These are phyloP conservation scores for Lamprotornis superbus DNA, from an alignment of 2,113 vertebrate genomes.

Conservation along the genomic window DNA sequence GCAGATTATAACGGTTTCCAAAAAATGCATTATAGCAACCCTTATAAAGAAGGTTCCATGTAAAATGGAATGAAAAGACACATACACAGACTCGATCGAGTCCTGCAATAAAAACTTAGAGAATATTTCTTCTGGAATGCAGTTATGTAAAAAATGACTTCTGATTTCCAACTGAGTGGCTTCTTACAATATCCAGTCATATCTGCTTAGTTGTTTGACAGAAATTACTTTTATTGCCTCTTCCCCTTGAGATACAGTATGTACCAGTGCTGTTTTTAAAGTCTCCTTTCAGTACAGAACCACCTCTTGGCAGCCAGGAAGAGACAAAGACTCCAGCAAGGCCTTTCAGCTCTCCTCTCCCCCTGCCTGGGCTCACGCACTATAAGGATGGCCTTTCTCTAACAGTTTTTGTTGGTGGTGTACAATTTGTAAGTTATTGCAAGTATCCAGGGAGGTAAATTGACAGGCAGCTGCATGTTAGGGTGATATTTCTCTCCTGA, in stretches of 20 bases:
- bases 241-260: not conserved
- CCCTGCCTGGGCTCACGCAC: accelerated
- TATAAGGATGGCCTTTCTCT: not conserved
- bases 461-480: not conserved
- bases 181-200: constrained; percentile 18
- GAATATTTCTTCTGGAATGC: not conserved
- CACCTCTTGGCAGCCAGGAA: not conserved
- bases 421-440: not conserved
- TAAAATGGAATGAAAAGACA: not conserved
- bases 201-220: not conserved
- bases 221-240: not conserved
- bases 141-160: constrained; percentile 8
- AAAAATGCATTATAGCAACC: not conserved
- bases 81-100: not conserved
- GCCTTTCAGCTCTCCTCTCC: not conserved
- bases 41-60: not conserved
- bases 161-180: not conserved
- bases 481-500: constrained; percentile 15
- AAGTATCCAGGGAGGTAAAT: not conserved
- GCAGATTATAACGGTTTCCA: not conserved
- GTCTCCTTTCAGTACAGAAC: not conserved
- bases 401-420: not conserved
- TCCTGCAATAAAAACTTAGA: not conserved
- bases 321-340: not conserved
- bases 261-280: not conserved